These are phyloP conservation scores for Stichodactyla mertensii DNA, from an alignment of 64 coral and sea anemone genomes.

Conservation along the genomic window DNA sequence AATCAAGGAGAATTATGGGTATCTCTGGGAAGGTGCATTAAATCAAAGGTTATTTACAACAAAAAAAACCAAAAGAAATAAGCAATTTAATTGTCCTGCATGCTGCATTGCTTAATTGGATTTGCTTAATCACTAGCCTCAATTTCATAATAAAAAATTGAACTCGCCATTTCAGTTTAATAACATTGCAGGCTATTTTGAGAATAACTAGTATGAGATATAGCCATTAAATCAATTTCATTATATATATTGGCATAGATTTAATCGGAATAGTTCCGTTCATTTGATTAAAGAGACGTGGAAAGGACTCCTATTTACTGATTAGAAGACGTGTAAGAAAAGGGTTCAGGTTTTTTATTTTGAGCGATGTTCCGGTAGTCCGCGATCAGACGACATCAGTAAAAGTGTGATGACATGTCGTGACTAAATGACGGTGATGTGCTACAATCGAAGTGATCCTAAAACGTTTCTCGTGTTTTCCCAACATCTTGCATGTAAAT, in stretches of 20 bases:
- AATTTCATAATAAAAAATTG: too few species aligned
- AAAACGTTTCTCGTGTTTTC: too few species aligned
- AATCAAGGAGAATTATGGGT: too few species aligned
- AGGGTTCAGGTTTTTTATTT: neutral
- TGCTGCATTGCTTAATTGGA: too few species aligned
- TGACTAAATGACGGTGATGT: neutral
- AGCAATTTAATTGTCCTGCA: too few species aligned
- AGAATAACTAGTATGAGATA: neutral
- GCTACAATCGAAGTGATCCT: neutral
- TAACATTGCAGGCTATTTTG: neutral
- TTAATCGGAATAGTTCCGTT: constrained; percentile 8
- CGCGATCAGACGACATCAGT: neutral
- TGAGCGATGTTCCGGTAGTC: neutral
- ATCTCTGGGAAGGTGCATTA: too few species aligned
- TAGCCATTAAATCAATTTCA: neutral
- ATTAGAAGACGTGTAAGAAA: neutral
- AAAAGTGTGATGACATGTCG: neutral
- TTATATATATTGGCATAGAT: neutral
- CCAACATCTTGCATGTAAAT: too few species aligned
- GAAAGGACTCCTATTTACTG: neutral
- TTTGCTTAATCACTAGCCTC: too few species aligned
- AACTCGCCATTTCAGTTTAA: neutral
- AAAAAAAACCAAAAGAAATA: too few species aligned
- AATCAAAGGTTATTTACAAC: too few species aligned
- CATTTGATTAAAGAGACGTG: neutral